A percentile compares a stretch with the other conserved stretches of the same genome.
These are phyloP conservation scores for Notechis scutatus DNA, from an alignment of 2,113 vertebrate species.

Conservation along the genomic window DNA sequence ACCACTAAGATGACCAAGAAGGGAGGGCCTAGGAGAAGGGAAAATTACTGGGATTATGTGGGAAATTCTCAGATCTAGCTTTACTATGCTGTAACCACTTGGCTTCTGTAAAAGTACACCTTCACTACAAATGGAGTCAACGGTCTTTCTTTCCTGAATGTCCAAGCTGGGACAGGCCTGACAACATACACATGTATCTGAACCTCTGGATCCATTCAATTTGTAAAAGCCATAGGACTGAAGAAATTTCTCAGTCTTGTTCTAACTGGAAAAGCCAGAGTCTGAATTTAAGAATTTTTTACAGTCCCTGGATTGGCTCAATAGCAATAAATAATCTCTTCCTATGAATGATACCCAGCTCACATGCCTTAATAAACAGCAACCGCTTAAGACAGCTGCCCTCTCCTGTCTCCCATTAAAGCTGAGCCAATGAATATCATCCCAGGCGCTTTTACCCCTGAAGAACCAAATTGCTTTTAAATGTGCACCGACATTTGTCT, in stretches of 20 bases:
- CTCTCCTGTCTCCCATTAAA: not conserved
- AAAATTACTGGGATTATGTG: not conserved
- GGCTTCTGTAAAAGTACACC: not conserved
- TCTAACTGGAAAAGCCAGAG: not conserved
- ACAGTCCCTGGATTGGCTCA: not conserved
- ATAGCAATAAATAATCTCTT: not conserved
- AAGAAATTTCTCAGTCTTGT: not conserved
- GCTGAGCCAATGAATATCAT: not conserved
- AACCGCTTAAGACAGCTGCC: not conserved
- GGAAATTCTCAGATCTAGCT: not conserved
- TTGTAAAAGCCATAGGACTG: not conserved
- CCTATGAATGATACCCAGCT: not conserved
- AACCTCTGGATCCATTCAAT: not conserved
- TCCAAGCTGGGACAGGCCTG: not conserved
- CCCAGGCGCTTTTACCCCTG: not conserved
- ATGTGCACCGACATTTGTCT: not conserved
- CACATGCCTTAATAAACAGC: not conserved
- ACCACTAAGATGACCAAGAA: not conserved
- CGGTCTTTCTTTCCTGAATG: not conserved
- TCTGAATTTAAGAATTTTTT: not conserved
- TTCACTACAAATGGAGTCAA: not conserved
- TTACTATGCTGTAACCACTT: not conserved
- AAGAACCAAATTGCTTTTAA: constrained; percentile 29
- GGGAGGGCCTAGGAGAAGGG: not conserved
- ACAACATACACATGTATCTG: not conserved